phyloP scores from a whole-genome alignment of 2,797 vertebrate genomes.

The Aeoliscus strigatus region DNA sequence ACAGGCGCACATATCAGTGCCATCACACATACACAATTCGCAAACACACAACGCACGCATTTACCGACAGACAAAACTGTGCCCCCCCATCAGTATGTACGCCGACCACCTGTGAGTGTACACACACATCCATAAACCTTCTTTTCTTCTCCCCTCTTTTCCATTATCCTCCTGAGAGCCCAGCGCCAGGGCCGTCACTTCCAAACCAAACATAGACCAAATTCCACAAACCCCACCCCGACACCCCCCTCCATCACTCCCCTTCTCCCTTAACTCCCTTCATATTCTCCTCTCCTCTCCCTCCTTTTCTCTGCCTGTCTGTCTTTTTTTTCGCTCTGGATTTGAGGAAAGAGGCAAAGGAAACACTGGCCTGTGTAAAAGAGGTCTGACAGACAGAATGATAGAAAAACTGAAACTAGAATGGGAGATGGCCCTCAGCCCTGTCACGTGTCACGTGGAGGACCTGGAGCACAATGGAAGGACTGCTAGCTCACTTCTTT shows the following conservation, averaged over 20 bases:
- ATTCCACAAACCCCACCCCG: constrained; percentile 67
- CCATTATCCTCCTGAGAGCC: constrained; percentile 68
- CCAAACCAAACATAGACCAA: constrained; percentile 78
- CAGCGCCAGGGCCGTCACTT: constrained; percentile 63
- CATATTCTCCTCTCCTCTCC: constrained; percentile 22
- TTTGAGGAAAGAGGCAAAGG: constrained; percentile 33
- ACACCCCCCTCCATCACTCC: constrained; percentile 13
- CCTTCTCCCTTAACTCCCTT: not conserved
- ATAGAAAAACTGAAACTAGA: too few relatives aligned
- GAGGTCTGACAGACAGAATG: not conserved
- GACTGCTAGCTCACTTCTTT: too few relatives aligned
- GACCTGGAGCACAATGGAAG: too few relatives aligned
- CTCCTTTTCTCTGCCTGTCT: constrained; percentile 9
- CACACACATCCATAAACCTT: constrained; percentile 56
- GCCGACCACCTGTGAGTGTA: constrained; percentile 57
- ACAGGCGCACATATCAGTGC: constrained; percentile 24
- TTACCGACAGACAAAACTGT: constrained; percentile 18
- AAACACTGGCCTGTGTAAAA: constrained; percentile 17
- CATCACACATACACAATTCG: constrained; percentile 13
- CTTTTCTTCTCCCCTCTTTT: constrained; percentile 60
- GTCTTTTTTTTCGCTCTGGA: constrained; percentile 25
- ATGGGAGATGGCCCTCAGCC: too few relatives aligned
- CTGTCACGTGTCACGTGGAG: too few relatives aligned
- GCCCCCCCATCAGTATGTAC: constrained; percentile 35
- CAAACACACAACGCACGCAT: constrained; percentile 12